Evolutionary conservation across 2,797 vertebrate genomes (phyloP), one percentile per base, ranked within the genome.

Genomic region (Xenopus petersii): DNA sequence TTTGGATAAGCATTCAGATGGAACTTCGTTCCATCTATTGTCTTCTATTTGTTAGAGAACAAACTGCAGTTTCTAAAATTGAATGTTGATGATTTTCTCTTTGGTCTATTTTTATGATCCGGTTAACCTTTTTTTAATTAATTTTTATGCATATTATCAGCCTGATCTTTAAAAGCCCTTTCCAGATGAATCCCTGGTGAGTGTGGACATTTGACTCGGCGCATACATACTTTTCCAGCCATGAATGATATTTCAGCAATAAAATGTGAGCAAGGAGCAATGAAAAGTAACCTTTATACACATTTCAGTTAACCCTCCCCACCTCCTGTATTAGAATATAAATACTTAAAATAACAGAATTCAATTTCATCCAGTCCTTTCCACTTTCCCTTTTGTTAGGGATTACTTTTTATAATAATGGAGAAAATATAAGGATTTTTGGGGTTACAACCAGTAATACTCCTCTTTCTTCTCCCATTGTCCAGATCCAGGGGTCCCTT

Each of bases 101-200:
- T 75, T 68, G 58, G 70, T 75, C 74, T 63, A 66, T 67, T 56
- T 75, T 75, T 75, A 75, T 75, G 67, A 67, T 58, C 59, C 47
- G 26, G 51, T 64, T 75, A 75, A 61, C 67, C 67, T 69, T 64
- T 66, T 69, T 75, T 70, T 48, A 70, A 75, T 64, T 70, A 64
- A 47, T 70, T 75, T 75, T 75, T 70, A 70, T 59, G 67, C 67
- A 70, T 58, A 70, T 75, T 64, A 67, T 64, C 33, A 70, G 74
- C 17, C 54, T 75, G 74, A 75, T 70, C 67, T 75, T 75, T 75
- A 75, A 62, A 75, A 75, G 74, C 67, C 67, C 73, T 75, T 75
- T 70, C 67, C 54, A 70, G 49, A 58, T 64, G 74, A 64, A 75
- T 75, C 74, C 74, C 67, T 12, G 49, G 67, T 64, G 74, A 75